Evolutionary conservation across 1,140 invertebrate species (phyloP), one percentile per base, ranked within the genome.

Genomic region (Galleria mellonella): DNA sequence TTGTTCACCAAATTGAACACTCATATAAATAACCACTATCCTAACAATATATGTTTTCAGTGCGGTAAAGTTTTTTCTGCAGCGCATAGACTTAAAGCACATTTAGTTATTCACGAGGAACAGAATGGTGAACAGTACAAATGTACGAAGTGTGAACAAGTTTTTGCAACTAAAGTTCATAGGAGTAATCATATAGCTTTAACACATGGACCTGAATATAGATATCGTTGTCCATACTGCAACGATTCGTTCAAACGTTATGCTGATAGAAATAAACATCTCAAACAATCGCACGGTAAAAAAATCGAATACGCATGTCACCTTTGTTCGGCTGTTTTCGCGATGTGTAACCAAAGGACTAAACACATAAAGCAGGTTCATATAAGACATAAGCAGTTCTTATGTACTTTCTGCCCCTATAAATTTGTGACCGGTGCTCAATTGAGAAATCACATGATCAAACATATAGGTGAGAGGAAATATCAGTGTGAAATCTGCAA

Each of bases 171-270:
- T 0, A 56, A 55, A 13, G 43, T 53, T 0, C 44, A 69, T 5
- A 73, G 48, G 31, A 71, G 75, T 39, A 66, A 51, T 15, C 82
- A 85, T 28, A 56, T 75, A 9, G 55, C 56, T n/a, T 15, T 50
- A 12, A 51, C 46, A 17, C 73, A 77, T 33, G 64, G 65, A 0
- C 60, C 57, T 0, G 55, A 68, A 15, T 62, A 53, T 38, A 60
- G 72, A 17, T 84, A 86, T 42, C 67, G 64, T 29, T 87, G 85
- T 56, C 74, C 76, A 0, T 74, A 75, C 37, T 90, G 89, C 50
- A 81, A 81, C 3, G 84, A 87, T 38, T 72, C 65, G 4, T 90
- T 90, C 36, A 85, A 86, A 44, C 58, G 72, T 0, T 87, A 88
- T 42, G 70, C 72, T 2, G 79, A 84, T 27, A 69, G 87, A 27